phyloP scores from a whole-genome alignment of 1,140 invertebrate species.

The Cotesia typhae region DNA sequence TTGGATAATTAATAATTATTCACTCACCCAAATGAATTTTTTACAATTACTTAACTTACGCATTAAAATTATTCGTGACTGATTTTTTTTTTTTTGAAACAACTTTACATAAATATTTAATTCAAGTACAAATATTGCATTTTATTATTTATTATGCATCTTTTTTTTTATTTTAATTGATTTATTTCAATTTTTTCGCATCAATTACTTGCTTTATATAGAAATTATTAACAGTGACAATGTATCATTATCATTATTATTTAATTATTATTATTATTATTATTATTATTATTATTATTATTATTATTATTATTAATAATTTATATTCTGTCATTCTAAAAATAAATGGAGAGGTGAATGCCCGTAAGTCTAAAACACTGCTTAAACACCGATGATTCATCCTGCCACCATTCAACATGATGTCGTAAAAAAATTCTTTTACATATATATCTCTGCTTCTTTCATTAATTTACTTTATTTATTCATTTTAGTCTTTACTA shows the following conservation, averaged over 20 bases:
- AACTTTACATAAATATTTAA: conserved; percentile 22
- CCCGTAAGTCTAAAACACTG: conserved; percentile 9
- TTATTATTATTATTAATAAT: too few relatives aligned
- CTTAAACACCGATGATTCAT: conserved; percentile 32
- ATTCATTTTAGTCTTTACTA: conserved; percentile 8
- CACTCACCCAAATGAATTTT: not conserved
- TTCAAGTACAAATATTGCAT: conserved; percentile 20
- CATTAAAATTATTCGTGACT: not conserved
- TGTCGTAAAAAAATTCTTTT: conserved; percentile 33
- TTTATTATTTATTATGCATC: conserved; percentile 5
- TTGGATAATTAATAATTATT: not conserved
- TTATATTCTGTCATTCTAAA: conserved; percentile 9
- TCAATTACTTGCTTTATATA: conserved; percentile 10
- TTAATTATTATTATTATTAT: not conserved
- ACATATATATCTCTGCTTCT: conserved; percentile 23
- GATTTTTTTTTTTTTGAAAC: not conserved
- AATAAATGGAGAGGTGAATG: conserved; percentile 28
- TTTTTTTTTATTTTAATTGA: not conserved
- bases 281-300: too few relatives aligned
- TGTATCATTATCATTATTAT: not conserved
- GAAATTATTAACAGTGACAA: conserved; percentile 37
- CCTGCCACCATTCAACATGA: conserved; percentile 27
- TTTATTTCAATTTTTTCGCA: conserved; percentile 9
- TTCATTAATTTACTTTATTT: not conserved
- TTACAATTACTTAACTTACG: not conserved